Evolutionary conservation across 2,888 invertebrate genomes (phyloP).

Genomic region (Ormyrus thymus): DNA sequence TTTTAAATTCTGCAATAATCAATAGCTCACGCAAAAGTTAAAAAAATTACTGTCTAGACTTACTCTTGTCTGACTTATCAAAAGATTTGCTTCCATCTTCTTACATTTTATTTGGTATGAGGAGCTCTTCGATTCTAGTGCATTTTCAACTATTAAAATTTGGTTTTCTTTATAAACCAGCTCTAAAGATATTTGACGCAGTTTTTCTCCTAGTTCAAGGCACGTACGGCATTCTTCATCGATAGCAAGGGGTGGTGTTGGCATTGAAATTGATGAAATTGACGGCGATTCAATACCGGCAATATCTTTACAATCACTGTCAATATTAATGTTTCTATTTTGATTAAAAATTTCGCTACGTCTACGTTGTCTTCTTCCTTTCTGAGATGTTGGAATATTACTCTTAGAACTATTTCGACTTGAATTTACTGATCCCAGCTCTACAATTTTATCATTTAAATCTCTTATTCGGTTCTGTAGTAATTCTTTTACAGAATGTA

Average conservation of each 20-base stretch:
- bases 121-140: conserved; percentile 66
- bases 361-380: conserved; percentile 59
- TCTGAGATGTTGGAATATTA: conserved; percentile 61
- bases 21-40: conserved; percentile 5
- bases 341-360: conserved; percentile 64
- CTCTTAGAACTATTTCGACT: conserved; percentile 61
- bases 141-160: conserved; percentile 67
- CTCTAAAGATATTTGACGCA: conserved; percentile 65
- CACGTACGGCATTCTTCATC: conserved; percentile 48
- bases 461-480: conserved; percentile 54
- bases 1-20: conserved; percentile 56
- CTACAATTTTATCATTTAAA: conserved; percentile 56
- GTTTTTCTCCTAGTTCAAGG: conserved; percentile 59
- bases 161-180: conserved; percentile 66
- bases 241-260: conserved; percentile 36
- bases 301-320: conserved; percentile 41
- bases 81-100: conserved; percentile 64
- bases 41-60: conserved; percentile 9
- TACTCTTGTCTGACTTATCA: conserved; percentile 63
- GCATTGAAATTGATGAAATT: conserved; percentile 8
- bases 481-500: conserved; percentile 39
- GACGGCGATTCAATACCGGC: conserved; percentile 49
- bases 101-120: conserved; percentile 68
- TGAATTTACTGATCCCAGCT: conserved; percentile 55
- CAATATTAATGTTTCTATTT: conserved; percentile 61